These are phyloP conservation scores for Apocrypta bakeri DNA, from an alignment of 1,140 invertebrate species.

Conservation along the genomic window DNA sequence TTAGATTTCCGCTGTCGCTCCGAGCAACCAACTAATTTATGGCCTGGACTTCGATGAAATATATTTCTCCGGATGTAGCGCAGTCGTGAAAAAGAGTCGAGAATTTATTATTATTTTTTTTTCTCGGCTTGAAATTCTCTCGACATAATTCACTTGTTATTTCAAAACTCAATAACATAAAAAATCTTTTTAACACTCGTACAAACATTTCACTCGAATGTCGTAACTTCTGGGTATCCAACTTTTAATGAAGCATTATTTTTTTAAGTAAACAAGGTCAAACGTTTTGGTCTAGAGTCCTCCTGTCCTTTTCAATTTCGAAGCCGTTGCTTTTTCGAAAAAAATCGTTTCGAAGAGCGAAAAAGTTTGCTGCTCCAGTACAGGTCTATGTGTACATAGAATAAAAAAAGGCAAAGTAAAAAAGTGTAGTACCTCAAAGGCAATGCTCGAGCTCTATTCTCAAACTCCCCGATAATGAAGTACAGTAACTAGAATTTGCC, in stretches of 20 bases:
- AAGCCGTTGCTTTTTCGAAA: neutral
- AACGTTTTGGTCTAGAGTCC: neutral
- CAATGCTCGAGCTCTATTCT: neutral
- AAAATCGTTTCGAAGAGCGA: neutral
- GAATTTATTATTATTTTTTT: too few relatives aligned
- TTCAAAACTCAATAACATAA: neutral
- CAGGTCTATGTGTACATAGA: neutral
- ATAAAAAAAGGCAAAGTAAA: neutral
- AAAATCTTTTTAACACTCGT: neutral
- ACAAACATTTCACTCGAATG: neutral
- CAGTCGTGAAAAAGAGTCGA: neutral
- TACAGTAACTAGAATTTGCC: neutral
- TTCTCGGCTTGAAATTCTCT: too few relatives aligned
- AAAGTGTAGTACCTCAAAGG: neutral
- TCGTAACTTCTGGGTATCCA: neutral
- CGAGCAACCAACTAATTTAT: neutral
- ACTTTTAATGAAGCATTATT: neutral
- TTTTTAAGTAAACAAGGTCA: neutral
- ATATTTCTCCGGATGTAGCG: neutral
- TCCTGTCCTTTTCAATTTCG: neutral
- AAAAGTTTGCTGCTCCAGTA: neutral
- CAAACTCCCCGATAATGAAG: neutral
- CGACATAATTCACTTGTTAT: neutral
- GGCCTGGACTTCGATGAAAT: neutral
- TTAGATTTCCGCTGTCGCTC: neutral